A percentile compares a stretch with the other conserved stretches of the same genome.
phyloP scores from a whole-genome alignment of 2,888 invertebrate species.

The Sesia bembeciformis region DNA sequence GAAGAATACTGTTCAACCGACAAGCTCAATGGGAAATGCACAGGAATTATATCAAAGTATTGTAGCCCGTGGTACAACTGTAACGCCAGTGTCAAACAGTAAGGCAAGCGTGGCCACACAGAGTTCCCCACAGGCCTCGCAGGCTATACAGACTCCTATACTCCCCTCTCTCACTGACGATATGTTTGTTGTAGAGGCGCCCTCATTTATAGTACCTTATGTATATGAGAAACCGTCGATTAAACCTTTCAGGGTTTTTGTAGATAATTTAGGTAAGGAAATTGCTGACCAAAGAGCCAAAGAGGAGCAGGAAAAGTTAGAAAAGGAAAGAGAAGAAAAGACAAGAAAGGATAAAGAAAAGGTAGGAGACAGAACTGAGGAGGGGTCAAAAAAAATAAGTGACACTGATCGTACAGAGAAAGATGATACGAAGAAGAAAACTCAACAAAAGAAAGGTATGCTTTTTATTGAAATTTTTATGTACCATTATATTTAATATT shows the following conservation, averaged over 20 bases:
- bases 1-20: constrained; percentile 24
- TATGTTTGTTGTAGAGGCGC: constrained; percentile 94
- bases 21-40: constrained; percentile 70
- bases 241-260: constrained; percentile 83
- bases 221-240: constrained; percentile 93
- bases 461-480: constrained; percentile 1
- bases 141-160: constrained; percentile 76
- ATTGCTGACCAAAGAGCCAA: constrained; percentile 76
- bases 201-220: constrained; percentile 94
- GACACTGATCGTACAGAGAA: constrained; percentile 22
- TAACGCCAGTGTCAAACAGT: constrained; percentile 45
- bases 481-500: not conserved
- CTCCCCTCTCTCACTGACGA: constrained; percentile 91
- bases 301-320: constrained; percentile 56
- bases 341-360: constrained; percentile 35
- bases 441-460: constrained; percentile 38
- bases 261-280: constrained; percentile 77
- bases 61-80: constrained; percentile 51
- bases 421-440: constrained; percentile 35
- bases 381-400: constrained; percentile 38
- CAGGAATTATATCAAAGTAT: constrained; percentile 78
- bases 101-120: constrained; percentile 23
- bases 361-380: constrained; percentile 34
- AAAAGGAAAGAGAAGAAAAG: constrained; percentile 39
- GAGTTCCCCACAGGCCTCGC: constrained; percentile 36